Base-by-base conservation (phyloP, 2,888 invertebrate genomes). In the Pyralis farinalis region DNA sequence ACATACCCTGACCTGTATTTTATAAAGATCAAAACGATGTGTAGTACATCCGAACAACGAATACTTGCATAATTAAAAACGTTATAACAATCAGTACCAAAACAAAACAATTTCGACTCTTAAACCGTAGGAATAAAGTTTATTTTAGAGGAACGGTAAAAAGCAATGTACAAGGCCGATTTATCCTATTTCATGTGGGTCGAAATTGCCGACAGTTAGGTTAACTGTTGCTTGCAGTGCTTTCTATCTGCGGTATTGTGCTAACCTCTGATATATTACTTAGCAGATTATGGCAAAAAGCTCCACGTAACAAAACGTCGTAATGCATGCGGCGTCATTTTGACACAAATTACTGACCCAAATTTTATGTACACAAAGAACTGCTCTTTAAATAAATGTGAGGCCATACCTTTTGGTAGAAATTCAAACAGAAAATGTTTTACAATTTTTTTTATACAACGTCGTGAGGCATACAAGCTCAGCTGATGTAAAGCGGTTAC, bases 121-220 rank as follows among this genome's bases (percentile, higher is more conserved):
- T 42, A 35, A 1, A 0, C 0, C 5, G 1, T 2, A 0, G 0
- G 0, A 0, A 36, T 51, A 63, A 20, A 40, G 29, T 29, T 11
- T 25, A 27, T 20, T 46, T 51, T 64, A n/a, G 36, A 22, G 33
- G 46, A 0, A 6, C n/a, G n/a, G 37, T 6, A 21, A 22, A 28
- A 37, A 35, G 48, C 43, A 45, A 56, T 59, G 55, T 59, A 58
- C 47, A 53, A 53, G 53, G 53, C 59, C 69, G 69, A 79, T 78
- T 74, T 79, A 76, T 78, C 74, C 71, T 76, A 76, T 78, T 76
- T 66, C 68, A 75, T 75, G 73, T 61, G 63, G 59, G 71, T 64
- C 71, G 68, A 73, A 82, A 84, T 82, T 78, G 75, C 79, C 67
- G 64, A 73, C 79, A 73, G 79, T 85, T 84, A 81, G 73, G 72